Conservation (phyloP, 2,113 vertebrate genomes). For the Myrmecophaga tridactyla region DNA sequence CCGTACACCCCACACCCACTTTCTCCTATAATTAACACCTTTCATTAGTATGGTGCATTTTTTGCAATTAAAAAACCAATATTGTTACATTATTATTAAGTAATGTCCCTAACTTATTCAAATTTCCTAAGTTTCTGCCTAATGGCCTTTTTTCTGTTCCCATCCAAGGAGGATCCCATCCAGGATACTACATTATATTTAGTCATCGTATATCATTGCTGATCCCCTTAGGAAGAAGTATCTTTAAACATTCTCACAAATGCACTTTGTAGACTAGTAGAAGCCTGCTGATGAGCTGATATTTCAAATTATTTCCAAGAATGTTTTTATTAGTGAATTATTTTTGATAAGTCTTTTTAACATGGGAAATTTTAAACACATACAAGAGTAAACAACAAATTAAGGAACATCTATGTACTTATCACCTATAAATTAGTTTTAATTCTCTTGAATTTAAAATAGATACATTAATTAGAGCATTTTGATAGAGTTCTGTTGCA, state of each 20-base stretch:
- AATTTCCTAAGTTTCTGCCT: not conserved
- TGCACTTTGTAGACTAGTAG: not conserved
- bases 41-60: not conserved
- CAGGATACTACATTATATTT: not conserved
- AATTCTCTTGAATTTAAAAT: not conserved
- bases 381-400: not conserved
- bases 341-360: not conserved
- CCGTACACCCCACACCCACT: not conserved
- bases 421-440: not conserved
- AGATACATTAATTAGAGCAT: not conserved
- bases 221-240: not conserved
- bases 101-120: not conserved
- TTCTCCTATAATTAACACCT: not conserved
- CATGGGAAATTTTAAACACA: not conserved
- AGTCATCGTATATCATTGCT: not conserved
- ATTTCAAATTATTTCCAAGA: not conserved
- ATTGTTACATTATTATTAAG: not conserved
- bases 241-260: not conserved
- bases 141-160: not conserved
- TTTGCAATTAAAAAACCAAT: not conserved
- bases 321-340: not conserved
- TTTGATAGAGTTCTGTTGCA: not conserved
- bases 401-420: not conserved
- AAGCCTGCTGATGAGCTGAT: not conserved
- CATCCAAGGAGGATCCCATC: not conserved